Evolutionary conservation across 2,797 vertebrate genomes (phyloP).

Genomic region (Phataginus tetradactyla): DNA sequence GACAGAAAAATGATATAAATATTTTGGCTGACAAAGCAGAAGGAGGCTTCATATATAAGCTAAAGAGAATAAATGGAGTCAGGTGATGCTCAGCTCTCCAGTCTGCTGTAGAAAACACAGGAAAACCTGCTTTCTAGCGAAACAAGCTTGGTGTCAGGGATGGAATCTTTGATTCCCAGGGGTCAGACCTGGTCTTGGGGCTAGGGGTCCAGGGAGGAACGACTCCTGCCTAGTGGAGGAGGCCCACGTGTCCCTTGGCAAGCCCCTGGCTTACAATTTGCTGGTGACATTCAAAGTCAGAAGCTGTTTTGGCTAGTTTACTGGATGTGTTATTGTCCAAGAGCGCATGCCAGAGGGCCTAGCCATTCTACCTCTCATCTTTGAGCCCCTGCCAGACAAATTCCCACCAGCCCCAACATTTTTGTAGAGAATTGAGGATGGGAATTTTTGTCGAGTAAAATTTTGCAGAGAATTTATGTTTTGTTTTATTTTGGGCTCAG

Average conservation of each 20-base stretch:
- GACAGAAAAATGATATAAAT: slow-evolving; percentile 65
- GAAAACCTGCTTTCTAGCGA: background rate
- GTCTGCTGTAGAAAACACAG: background rate
- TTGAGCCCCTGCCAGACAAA: background rate
- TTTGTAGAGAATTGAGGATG: background rate
- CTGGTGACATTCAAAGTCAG: slow-evolving; percentile 9
- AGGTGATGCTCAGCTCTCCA: background rate
- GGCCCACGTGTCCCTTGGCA: background rate
- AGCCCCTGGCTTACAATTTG: background rate
- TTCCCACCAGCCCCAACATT: background rate
- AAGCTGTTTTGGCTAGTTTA: background rate
- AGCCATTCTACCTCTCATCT: background rate
- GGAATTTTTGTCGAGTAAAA: background rate
- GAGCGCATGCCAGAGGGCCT: background rate
- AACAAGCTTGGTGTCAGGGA: rapidly evolving
- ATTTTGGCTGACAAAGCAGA: slow-evolving; percentile 70
- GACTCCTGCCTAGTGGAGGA: background rate
- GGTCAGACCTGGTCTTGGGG: background rate
- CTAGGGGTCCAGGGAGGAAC: rapidly evolving
- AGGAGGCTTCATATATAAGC: background rate
- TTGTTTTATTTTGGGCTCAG: background rate
- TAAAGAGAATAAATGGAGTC: background rate
- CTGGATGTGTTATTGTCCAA: background rate
- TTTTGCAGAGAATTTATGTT: background rate
- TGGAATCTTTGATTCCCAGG: background rate